Percentiles rank a stretch among this genome's conserved stretches.
Evolutionary conservation across 1,140 invertebrate genomes (phyloP).

Genomic region (Nilaparvata lugens): DNA sequence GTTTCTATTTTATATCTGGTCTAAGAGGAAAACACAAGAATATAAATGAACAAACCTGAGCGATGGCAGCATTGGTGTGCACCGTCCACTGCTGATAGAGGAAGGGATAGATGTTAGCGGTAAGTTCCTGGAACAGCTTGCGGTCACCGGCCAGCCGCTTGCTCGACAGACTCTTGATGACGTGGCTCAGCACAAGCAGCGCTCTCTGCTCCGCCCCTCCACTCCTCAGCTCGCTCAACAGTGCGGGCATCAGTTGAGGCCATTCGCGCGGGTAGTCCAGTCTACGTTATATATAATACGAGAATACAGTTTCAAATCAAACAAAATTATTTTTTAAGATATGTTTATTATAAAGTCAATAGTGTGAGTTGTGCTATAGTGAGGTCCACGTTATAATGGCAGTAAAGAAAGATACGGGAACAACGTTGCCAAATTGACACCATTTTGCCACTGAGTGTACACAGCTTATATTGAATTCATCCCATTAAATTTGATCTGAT

Average conservation of each 20-base stretch:
- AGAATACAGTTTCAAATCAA: slow-evolving; percentile 19
- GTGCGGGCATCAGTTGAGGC: slow-evolving; percentile 68
- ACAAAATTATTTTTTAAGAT: neutral
- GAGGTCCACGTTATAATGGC: too few relatives aligned
- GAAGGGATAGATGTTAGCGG: slow-evolving; percentile 56
- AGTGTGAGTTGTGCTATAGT: neutral
- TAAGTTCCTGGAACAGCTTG: slow-evolving; percentile 70
- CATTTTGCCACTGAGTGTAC: too few relatives aligned
- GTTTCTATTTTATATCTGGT: too few relatives aligned
- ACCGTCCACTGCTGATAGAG: slow-evolving; percentile 64
- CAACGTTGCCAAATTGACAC: too few relatives aligned
- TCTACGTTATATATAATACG: too few relatives aligned
- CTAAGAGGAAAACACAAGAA: too few relatives aligned
- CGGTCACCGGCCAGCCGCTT: slow-evolving; percentile 69
- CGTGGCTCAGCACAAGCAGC: slow-evolving; percentile 76
- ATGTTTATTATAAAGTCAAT: neutral
- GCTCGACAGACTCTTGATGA: slow-evolving; percentile 79
- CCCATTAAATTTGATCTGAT: too few relatives aligned
- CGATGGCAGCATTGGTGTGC: slow-evolving; percentile 50
- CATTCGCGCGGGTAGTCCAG: slow-evolving; percentile 79
- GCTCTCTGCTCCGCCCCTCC: slow-evolving; percentile 54
- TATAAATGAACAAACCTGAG: too few relatives aligned
- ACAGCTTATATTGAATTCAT: too few relatives aligned
- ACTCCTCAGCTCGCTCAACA: slow-evolving; percentile 58
- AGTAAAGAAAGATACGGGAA: too few relatives aligned